Evolutionary conservation across 2,797 vertebrate species (phyloP).

Genomic region (Sebastes nivosus): DNA sequence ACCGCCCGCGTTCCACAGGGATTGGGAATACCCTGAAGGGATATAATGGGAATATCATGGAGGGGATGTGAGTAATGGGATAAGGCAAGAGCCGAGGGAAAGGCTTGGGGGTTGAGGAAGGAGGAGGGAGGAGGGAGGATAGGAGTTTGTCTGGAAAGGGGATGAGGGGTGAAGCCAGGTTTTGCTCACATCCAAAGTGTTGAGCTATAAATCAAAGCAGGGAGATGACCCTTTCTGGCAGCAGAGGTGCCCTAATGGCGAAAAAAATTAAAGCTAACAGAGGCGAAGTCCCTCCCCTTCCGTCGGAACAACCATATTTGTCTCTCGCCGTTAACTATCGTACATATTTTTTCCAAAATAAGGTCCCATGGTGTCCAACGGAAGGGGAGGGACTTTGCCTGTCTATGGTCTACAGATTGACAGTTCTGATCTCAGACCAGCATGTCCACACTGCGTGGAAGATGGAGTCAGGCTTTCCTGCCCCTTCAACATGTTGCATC

Average conservation of each 20-base stretch:
- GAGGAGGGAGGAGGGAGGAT: slow-evolving; percentile 7
- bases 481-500: slow-evolving; percentile 19
- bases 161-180: slow-evolving; percentile 32
- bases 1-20: slow-evolving; percentile 55
- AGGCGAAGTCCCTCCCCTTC: too few relatives aligned
- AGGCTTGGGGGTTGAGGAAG: slow-evolving; percentile 1
- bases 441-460: background rate
- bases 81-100: slow-evolving; percentile 59
- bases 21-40: slow-evolving; percentile 70
- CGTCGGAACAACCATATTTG: too few relatives aligned
- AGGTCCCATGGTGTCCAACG: too few relatives aligned
- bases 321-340: too few relatives aligned
- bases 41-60: slow-evolving; percentile 74
- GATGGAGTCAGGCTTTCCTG: background rate
- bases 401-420: background rate
- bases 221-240: slow-evolving; percentile 15
- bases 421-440: slow-evolving; percentile 18
- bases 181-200: slow-evolving; percentile 34
- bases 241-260: slow-evolving; percentile 2
- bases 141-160: slow-evolving; percentile 23
- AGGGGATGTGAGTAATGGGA: slow-evolving; percentile 67
- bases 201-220: slow-evolving; percentile 45
- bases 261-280: slow-evolving; percentile 2
- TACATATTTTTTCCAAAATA: too few relatives aligned
- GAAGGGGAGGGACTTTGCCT: too few relatives aligned